Base-by-base conservation (phyloP, 2,888 invertebrate genomes). In the Tetrapedia diversipes region DNA sequence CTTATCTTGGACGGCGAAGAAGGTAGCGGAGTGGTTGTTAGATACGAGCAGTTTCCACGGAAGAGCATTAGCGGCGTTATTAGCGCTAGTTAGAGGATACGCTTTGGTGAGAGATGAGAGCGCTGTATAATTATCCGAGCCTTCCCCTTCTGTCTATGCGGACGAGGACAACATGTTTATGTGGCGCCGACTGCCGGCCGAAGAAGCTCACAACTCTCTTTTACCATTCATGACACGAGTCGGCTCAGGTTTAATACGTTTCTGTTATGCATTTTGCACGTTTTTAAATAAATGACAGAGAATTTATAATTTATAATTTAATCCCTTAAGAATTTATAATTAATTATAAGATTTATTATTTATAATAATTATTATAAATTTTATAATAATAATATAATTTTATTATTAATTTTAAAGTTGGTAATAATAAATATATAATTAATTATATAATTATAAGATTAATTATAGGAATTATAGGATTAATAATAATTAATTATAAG, bases 41-140 rank as follows among this genome's bases (percentile, higher is more conserved):
- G 84, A 84, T 86, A 83, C 80, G 84, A 85, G 85, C 74, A 86
- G 87, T 87, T 90, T 89, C 87, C 85, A 86, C 83, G 86, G 84
- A 87, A 86, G 86, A 86, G 82, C 89, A 90, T 90, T 90, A 89
- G 89, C 87, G 86, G 86, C 83, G 85, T 88, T 90, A 90, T 90
- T 89, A 89, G 88, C 87, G 86, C 86, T 88, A 87, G 89, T 89
- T 90, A 88, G 89, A 87, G 82, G 87, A 84, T 86, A 84, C 86
- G 82, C 80, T 81, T 85, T 83, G 83, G 77, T 83, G 88, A 89
- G 84, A 88, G 87, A 89, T 81, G 87, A 86, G 88, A 84, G 85
- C 78, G 81, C 84, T 84, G 83, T 88, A 85, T 88, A 88, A 88
- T 89, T 88, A 89, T 88, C 83, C 80, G 77, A 57, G 61, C 39